Base-by-base conservation (phyloP, 1,140 invertebrate genomes). In the Planococcus citri region DNA sequence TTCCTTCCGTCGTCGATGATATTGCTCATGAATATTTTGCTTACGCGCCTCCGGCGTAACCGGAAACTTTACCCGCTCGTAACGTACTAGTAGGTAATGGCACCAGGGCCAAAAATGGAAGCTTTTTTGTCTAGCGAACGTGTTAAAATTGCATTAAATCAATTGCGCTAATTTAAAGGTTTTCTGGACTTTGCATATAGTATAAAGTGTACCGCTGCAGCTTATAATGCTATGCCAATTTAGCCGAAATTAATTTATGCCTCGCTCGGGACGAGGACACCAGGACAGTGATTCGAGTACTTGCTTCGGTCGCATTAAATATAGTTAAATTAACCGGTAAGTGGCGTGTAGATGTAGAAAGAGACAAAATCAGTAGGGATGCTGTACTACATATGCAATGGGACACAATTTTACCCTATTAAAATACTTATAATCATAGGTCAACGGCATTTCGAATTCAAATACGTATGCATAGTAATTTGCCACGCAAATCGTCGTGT, bases 61-160 rank as follows among this genome's bases (percentile, higher is more conserved):
- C 29, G 29, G 29, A 33, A 33, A 33, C 29, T 33, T 33, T 33
- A 12, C 29, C 4, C 4, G 4, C 3, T 33, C 12, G 29, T 33
- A 33, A 33, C 12, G 29, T n/a, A n/a, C n/a, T n/a, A n/a, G n/a
- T n/a, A n/a, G n/a, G 33, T 37, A 37, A n/a, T 3, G 41, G 41
- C 41, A 17, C 17, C 2, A 33, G 29, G 29, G 29, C 17, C 17
- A 20, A 14, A 37, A 51, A 51, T n/a, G 41, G 3, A 51, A 20
- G 41, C 12, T 51, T 51, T 51, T 51, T 51, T 20, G 41, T 17
- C 41, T 4, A 9, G 17, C 41, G 41, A 20, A 51, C 41, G 41
- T 51, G 41, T 51, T 51, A 51, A 51, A 51, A 51, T 51, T 51
- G n/a, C 41, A 51, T 51, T 51, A 51, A 51, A 51, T 51, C 41